Conservation (phyloP, 2,113 vertebrate species). For the Lepidiolamprologus cunningtoni region DNA sequence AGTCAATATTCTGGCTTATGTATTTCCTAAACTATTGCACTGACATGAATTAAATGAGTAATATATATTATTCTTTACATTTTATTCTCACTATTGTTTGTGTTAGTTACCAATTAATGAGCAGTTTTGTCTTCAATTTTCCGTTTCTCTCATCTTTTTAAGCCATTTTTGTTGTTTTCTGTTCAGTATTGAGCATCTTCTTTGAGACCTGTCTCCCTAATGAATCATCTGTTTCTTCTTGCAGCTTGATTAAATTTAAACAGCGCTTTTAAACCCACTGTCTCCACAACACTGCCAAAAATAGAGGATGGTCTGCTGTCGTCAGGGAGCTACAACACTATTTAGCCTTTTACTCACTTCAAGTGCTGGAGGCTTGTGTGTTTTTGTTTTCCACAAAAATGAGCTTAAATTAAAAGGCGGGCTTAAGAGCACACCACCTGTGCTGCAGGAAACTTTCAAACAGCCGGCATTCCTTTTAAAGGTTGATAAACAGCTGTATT, state of each 20-base stretch:
- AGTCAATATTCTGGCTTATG: neutral
- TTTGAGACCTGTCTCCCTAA: neutral
- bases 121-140: neutral
- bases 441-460: neutral
- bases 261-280: neutral
- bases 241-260: constrained; percentile 26
- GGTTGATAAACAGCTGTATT: neutral
- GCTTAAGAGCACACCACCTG: neutral
- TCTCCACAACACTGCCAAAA: constrained; percentile 17
- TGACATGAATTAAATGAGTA: neutral
- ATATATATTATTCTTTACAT: neutral
- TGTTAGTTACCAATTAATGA: neutral
- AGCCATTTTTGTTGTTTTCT: neutral
- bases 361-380: neutral
- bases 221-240: constrained; percentile 19
- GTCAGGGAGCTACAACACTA: neutral
- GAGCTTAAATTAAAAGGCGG: neutral
- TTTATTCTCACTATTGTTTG: neutral
- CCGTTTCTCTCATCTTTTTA: neutral
- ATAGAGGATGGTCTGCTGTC: neutral
- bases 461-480: neutral
- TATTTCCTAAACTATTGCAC: neutral
- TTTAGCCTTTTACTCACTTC: constrained; percentile 17
- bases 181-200: neutral
- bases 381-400: neutral